Percentiles rank a stretch among this genome's conserved stretches.
Evolutionary conservation across 2,797 vertebrate species (phyloP).

Genomic region (Natrix natrix): DNA sequence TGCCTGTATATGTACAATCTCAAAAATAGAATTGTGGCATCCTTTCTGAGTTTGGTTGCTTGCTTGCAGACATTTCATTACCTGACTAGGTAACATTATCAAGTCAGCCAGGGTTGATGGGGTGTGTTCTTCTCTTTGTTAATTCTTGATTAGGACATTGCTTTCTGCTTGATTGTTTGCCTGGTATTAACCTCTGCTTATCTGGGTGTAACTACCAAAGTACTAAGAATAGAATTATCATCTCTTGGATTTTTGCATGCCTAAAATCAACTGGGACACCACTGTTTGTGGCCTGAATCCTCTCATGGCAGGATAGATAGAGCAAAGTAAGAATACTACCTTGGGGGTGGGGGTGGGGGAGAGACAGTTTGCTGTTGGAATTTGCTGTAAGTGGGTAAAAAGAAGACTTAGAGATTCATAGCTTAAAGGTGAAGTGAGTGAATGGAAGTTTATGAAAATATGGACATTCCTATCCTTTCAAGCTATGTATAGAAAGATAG

Average conservation of each 20-base stretch:
- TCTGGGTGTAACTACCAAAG: too few relatives aligned
- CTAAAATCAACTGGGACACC: slow-evolving; percentile 39
- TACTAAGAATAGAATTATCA: slow-evolving; percentile 45
- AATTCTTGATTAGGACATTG: too few relatives aligned
- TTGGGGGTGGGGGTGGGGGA: neutral
- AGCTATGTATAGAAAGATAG: neutral
- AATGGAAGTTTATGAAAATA: neutral
- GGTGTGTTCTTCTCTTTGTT: too few relatives aligned
- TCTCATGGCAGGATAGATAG: neutral
- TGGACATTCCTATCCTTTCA: neutral
- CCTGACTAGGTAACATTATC: too few relatives aligned
- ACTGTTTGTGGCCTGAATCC: neutral
- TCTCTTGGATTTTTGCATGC: slow-evolving; percentile 37
- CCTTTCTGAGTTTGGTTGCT: too few relatives aligned
- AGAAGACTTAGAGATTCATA: neutral
- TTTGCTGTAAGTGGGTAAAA: neutral
- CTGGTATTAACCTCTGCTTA: too few relatives aligned
- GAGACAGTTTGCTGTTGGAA: neutral
- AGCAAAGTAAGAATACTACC: neutral
- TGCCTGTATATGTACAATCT: neutral
- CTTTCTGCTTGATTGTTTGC: too few relatives aligned
- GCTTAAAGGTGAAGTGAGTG: neutral
- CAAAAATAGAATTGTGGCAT: slow-evolving; percentile 1
- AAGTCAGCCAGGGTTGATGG: too few relatives aligned
- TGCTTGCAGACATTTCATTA: too few relatives aligned